Evolutionary conservation across 2,797 vertebrate genomes (phyloP).

Genomic region (Mareca strepera): DNA sequence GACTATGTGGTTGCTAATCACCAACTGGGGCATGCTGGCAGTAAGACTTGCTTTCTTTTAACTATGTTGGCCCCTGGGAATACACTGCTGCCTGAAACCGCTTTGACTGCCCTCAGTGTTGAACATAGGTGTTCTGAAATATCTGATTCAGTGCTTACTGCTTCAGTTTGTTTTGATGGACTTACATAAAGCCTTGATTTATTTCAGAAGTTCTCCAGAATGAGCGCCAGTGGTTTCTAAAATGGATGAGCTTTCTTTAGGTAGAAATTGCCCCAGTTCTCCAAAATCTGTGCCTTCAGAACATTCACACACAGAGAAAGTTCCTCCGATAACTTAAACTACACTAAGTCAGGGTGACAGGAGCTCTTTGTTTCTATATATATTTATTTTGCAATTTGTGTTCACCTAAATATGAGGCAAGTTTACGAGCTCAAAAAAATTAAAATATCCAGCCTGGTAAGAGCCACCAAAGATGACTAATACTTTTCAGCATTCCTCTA

Average conservation of each 20-base stretch:
- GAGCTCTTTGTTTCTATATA: neutral
- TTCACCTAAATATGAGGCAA: neutral
- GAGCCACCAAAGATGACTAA: neutral
- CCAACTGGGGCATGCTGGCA: conserved; percentile 16
- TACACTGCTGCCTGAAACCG: conserved; percentile 19
- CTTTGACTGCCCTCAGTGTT: conserved; percentile 27
- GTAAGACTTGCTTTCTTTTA: conserved; percentile 20
- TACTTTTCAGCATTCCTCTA: neutral
- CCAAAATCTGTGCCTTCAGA: conserved; percentile 31
- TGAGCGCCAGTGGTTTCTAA: conserved; percentile 3
- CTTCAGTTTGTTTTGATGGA: conserved; percentile 41
- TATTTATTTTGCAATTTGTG: neutral
- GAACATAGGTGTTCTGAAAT: conserved; percentile 16
- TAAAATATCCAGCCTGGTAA: neutral
- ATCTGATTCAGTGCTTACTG: conserved; percentile 10
- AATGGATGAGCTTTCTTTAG: conserved; percentile 60
- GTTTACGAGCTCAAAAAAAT: conserved; percentile 8
- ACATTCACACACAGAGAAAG: neutral
- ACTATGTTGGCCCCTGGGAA: neutral
- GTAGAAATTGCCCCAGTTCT: conserved; percentile 36
- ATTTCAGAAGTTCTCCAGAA: conserved; percentile 14
- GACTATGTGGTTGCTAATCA: neutral
- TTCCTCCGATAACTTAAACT: conserved; percentile 26
- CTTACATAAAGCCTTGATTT: conserved; percentile 26
- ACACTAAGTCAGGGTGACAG: neutral